These are phyloP conservation scores for Eremobia ochroleuca DNA, from an alignment of 2,888 invertebrate species.

Conservation along the genomic window DNA sequence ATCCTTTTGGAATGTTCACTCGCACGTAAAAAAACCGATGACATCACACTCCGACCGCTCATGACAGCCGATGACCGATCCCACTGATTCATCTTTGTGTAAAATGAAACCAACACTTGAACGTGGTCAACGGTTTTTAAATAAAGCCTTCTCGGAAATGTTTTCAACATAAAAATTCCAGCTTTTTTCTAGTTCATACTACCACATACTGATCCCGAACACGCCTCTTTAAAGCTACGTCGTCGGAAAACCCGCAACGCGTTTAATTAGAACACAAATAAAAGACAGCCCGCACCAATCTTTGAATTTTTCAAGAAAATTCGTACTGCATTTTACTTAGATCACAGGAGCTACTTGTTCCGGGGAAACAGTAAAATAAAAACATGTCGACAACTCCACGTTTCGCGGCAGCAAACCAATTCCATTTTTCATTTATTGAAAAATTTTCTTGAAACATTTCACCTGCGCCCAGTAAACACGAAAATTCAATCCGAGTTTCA, in stretches of 20 bases:
- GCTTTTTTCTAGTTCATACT: conserved; percentile 3
- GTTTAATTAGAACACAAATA: conserved; percentile 61
- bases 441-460: conserved; percentile 80
- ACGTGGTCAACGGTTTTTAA: not conserved
- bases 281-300: conserved; percentile 29
- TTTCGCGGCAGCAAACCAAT: conserved; percentile 77
- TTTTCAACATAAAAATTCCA: not conserved
- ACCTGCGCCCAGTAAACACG: conserved; percentile 83
- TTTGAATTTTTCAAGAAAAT: conserved; percentile 39
- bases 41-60: conserved; percentile 54
- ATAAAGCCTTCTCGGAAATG: not conserved
- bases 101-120: conserved; percentile 31
- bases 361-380: conserved; percentile 49
- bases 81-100: conserved; percentile 53
- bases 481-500: conserved; percentile 81
- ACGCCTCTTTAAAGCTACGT: conserved; percentile 23
- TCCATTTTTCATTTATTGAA: conserved; percentile 84
- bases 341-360: conserved; percentile 35
- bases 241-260: conserved; percentile 38
- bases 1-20: conserved; percentile 41
- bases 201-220: conserved; percentile 19
- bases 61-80: conserved; percentile 41
- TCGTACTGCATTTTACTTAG: conserved; percentile 26
- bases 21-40: conserved; percentile 45
- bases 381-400: conserved; percentile 60